These are phyloP conservation scores for Actinopyga echinites DNA, from an alignment of 53 echinoderm and acorn worm species.

Conservation along the genomic window DNA sequence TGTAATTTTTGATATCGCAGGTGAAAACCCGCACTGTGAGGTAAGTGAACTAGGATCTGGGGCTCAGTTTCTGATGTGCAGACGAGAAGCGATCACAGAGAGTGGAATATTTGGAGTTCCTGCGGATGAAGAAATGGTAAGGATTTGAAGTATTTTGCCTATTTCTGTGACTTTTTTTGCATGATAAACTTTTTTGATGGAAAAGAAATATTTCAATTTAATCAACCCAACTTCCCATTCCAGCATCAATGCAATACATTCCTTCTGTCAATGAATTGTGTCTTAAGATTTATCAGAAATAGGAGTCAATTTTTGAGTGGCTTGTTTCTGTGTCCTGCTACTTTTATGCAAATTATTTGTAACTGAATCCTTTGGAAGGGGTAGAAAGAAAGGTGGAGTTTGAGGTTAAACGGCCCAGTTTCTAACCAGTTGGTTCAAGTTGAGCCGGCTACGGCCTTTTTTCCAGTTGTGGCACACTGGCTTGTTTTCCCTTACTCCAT, in stretches of 20 bases:
- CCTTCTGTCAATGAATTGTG: neutral
- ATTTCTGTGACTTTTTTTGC: neutral
- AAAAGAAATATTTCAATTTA: neutral
- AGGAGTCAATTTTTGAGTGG: too few relatives aligned
- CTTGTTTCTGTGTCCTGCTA: too few relatives aligned
- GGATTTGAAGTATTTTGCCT: neutral
- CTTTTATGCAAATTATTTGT: too few relatives aligned
- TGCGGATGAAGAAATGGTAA: conserved; percentile 56
- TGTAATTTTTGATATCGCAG: neutral
- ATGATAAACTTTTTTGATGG: neutral
- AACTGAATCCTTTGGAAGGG: too few relatives aligned
- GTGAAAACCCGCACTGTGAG: conserved; percentile 79
- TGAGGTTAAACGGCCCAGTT: too few relatives aligned
- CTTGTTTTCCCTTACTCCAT: too few relatives aligned
- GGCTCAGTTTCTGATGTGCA: conserved; percentile 78
- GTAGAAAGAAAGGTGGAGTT: too few relatives aligned
- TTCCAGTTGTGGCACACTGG: too few relatives aligned
- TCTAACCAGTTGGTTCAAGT: too few relatives aligned
- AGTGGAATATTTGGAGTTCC: conserved; percentile 74
- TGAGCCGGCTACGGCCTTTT: too few relatives aligned
- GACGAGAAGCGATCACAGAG: conserved; percentile 69
- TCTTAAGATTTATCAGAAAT: too few relatives aligned
- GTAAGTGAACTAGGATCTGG: conserved; percentile 73
- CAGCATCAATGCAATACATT: neutral
- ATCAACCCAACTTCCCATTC: neutral